Percentiles rank a stretch among this genome's conserved stretches.
Conservation (phyloP, 1,140 invertebrate species). For the Anthonomus grandis region DNA sequence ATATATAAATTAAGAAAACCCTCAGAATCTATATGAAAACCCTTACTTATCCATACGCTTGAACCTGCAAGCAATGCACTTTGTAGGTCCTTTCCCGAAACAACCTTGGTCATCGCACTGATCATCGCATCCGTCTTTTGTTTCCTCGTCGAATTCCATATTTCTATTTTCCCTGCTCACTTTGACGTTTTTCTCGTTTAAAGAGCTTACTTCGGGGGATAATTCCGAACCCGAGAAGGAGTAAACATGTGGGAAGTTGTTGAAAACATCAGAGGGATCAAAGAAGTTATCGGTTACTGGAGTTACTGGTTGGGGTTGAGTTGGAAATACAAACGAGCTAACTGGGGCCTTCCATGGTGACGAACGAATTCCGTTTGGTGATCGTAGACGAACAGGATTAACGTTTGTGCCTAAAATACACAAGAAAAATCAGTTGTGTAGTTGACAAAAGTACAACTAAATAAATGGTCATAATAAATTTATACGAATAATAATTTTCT, state of each 20-base stretch:
- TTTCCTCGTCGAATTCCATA: constrained; percentile 56
- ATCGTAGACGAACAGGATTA: constrained; percentile 71
- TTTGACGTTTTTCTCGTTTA: constrained; percentile 58
- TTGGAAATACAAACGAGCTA: constrained; percentile 48
- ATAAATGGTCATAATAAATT: no score
- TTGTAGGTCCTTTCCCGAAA: constrained; percentile 74
- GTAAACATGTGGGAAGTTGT: constrained; percentile 68
- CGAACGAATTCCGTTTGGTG: constrained; percentile 45
- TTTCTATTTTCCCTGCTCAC: constrained; percentile 41
- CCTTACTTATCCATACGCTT: constrained; percentile 76
- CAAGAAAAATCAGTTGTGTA: constrained; percentile 44
- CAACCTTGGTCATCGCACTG: constrained; percentile 80
- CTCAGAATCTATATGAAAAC: constrained; percentile 5
- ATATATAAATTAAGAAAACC: background rate
- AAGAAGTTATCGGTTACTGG: constrained; percentile 57
- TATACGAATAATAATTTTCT: no score
- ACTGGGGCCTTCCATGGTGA: constrained; percentile 43
- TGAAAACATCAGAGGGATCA: constrained; percentile 57
- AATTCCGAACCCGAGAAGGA: constrained; percentile 65
- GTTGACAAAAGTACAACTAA: no score
- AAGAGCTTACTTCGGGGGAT: constrained; percentile 63
- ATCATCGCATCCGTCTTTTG: constrained; percentile 74
- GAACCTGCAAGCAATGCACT: constrained; percentile 75
- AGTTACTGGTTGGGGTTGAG: constrained; percentile 47
- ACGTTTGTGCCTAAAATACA: constrained; percentile 61